Evolutionary conservation across 2,888 invertebrate genomes (phyloP).

Genomic region (Eudasyphora cyanicolor): DNA sequence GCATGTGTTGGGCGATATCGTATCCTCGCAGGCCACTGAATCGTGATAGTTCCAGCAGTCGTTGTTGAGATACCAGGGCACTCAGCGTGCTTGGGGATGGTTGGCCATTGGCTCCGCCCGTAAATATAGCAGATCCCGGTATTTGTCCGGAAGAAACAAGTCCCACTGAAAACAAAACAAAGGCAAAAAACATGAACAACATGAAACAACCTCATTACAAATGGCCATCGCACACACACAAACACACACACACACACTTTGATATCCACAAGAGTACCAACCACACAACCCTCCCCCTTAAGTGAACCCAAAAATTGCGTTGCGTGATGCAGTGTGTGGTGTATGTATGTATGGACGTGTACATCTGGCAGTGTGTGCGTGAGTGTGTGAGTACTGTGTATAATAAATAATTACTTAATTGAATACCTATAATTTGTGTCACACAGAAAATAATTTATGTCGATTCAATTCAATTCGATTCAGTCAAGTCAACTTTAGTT

Average conservation of each 20-base stretch:
- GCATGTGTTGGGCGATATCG: conserved; percentile 79
- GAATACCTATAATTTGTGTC: conserved; percentile 39
- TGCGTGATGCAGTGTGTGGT: neutral
- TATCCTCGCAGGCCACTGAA: conserved; percentile 78
- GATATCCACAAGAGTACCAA: neutral
- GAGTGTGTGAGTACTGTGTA: neutral
- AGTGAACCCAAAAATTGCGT: neutral
- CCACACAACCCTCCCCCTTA: neutral
- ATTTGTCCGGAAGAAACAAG: conserved; percentile 79
- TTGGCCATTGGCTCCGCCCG: conserved; percentile 72
- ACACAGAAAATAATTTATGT: conserved; percentile 29
- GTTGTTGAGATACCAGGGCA: conserved; percentile 84
- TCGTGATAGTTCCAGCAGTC: conserved; percentile 77
- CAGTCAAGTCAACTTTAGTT: neutral
- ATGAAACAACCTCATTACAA: conserved; percentile 29
- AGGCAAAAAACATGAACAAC: conserved; percentile 15
- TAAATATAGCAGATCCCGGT: conserved; percentile 73
- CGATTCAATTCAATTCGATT: neutral
- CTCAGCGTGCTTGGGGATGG: conserved; percentile 84
- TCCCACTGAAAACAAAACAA: conserved; percentile 70
- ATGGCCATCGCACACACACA: neutral
- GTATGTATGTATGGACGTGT: too few relatives aligned
- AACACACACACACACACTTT: neutral
- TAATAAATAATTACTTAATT: conserved; percentile 42
- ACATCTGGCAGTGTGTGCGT: neutral